Evolutionary conservation across 2,797 vertebrate species (phyloP), one percentile per base, ranked within the genome.

Genomic region (Oryzias sinensis): DNA sequence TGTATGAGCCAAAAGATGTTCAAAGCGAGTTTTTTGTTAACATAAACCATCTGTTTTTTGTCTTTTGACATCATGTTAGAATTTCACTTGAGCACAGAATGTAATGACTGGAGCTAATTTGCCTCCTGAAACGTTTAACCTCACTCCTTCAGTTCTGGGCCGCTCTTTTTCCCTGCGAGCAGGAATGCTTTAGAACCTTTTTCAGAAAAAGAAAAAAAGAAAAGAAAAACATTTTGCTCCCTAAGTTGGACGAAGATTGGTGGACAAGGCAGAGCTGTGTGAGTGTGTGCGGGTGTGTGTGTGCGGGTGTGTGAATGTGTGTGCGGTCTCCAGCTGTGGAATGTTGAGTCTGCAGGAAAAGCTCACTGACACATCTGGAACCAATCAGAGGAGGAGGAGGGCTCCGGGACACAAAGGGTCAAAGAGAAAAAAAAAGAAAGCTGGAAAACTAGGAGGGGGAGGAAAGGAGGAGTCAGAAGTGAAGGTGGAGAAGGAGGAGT

Each of bases 261-360:
- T 77, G 82, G 81, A 82, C 80, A 80, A 72, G 77, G 80, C 68
- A 71, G 71, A 74, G 43, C 57, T 56, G 60, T 62, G 58, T 51
- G 50, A 43, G 67, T 67, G 64, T 65, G 24, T 46, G 45, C 48
- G 40, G 51, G 53, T 52, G 48, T 54, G 62, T 58, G 54, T 51
- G 49, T 25, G 52, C 56, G 59, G 57, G 73, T 47, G 62, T 49
- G 56, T 43, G 73, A 20, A 80, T 60, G 68, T 70, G 77, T 79
- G 78, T 49, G 56, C 49, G 70, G 77, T 82, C 81, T 91, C 87
- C 86, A 88, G 89, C 85, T 89, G 88, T 86, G 88, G 88, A 91
- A 91, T 93, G 91, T 89, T 82, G 88, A 91, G 88, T 91, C 88
- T 81, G 88, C 87, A 86, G 91, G 88, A 88, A 88, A 84, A 87